phyloP scores from a whole-genome alignment of 2,888 invertebrate genomes.

The Chironomus tentans region DNA sequence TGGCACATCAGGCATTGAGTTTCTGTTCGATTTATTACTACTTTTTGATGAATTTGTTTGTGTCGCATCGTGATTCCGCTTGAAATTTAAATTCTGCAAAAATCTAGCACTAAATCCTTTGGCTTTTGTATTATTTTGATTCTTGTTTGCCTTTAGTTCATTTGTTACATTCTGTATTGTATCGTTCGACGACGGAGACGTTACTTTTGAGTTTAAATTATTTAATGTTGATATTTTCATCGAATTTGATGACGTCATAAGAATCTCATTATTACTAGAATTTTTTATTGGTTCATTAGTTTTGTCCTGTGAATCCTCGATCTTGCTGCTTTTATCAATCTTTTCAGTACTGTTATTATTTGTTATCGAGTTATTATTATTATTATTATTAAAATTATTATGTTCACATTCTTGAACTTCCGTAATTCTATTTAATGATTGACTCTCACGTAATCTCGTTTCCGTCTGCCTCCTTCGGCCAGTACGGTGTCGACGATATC shows the following conservation, averaged over 20 bases:
- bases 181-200: not conserved
- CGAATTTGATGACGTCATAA: not conserved
- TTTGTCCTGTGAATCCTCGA: slow-evolving; percentile 14
- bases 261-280: not conserved
- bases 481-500: slow-evolving; percentile 45
- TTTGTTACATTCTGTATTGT: not conserved
- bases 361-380: slow-evolving; percentile 27
- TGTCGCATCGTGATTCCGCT: slow-evolving; percentile 7
- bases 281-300: not conserved
- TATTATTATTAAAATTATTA: slow-evolving; percentile 33
- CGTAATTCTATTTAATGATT: slow-evolving; percentile 75
- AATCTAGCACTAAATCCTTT: slow-evolving; percentile 31
- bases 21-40: slow-evolving; percentile 27
- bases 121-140: slow-evolving; percentile 28
- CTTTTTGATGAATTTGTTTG: slow-evolving; percentile 30
- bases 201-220: not conserved
- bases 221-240: slow-evolving; percentile 1
- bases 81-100: slow-evolving; percentile 30
- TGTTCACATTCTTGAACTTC: slow-evolving; percentile 68
- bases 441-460: slow-evolving; percentile 65
- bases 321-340: not conserved
- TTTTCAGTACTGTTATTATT: not conserved
- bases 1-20: slow-evolving; percentile 4
- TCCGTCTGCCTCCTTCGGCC: slow-evolving; percentile 52
- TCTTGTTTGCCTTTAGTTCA: slow-evolving; percentile 1